A percentile compares a stretch with the other conserved stretches of the same genome.
Evolutionary conservation across 2,797 vertebrate genomes (phyloP).

Genomic region (Discoglossus pictus): DNA sequence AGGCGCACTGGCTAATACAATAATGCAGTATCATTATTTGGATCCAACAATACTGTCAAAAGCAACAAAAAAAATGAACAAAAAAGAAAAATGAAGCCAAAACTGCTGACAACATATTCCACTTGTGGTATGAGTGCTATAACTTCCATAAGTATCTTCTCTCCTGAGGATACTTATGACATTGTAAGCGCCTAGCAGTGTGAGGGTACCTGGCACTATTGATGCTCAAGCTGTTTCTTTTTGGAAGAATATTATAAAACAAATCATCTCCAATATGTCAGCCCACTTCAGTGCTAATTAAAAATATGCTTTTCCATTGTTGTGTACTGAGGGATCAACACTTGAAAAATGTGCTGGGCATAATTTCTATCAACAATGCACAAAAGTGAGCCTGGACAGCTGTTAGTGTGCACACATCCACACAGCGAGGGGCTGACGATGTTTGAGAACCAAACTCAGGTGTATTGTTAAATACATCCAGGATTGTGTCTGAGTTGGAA

Average conservation of each 20-base stretch:
- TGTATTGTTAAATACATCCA: constrained; percentile 9
- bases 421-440: background rate
- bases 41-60: too few species aligned
- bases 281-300: constrained; percentile 20
- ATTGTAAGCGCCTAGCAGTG: constrained; percentile 12
- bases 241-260: constrained; percentile 29
- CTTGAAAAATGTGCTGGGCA: constrained; percentile 9
- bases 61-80: too few species aligned
- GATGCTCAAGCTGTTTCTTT: constrained; percentile 29
- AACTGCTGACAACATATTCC: too few species aligned
- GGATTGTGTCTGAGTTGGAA: background rate
- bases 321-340: constrained; percentile 15
- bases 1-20: too few species aligned
- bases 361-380: constrained; percentile 24
- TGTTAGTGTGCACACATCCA: constrained; percentile 7
- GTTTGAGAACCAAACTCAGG: background rate
- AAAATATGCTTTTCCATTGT: constrained; percentile 26
- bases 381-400: background rate
- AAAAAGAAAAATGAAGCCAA: too few species aligned
- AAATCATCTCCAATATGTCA: constrained; percentile 33
- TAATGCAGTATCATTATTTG: too few species aligned
- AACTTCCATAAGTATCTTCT: too few species aligned
- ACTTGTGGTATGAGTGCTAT: too few species aligned
- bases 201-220: constrained; percentile 32
- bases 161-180: constrained; percentile 13